Conservation (phyloP, 2,113 vertebrate species). For the Pygoscelis adeliae region DNA sequence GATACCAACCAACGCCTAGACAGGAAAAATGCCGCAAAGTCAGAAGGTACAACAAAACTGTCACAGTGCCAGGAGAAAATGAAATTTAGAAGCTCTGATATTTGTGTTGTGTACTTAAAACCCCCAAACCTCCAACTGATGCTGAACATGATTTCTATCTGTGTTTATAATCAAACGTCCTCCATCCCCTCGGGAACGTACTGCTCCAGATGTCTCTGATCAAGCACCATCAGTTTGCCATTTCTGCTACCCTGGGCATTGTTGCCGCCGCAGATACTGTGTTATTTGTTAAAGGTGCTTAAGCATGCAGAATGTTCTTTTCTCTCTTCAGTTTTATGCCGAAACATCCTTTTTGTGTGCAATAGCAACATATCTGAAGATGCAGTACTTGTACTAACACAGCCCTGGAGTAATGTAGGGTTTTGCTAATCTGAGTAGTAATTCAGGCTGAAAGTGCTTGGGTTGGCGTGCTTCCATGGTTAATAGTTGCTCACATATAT, state of each 20-base stretch:
- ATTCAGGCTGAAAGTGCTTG: not conserved
- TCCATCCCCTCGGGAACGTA: not conserved
- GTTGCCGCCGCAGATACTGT: not conserved
- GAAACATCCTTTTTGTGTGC: not conserved
- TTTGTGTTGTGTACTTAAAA: not conserved
- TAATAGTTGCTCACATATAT: fast-evolving
- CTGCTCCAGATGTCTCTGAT: not conserved
- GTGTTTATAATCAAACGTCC: not conserved
- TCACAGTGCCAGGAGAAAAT: not conserved
- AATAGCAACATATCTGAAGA: not conserved
- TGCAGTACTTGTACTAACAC: not conserved
- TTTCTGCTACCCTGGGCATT: not conserved
- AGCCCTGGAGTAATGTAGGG: not conserved
- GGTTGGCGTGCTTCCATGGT: not conserved
- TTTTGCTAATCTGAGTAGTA: not conserved
- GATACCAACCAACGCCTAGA: not conserved
- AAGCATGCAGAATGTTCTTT: not conserved
- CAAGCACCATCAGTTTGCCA: not conserved
- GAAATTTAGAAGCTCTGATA: not conserved
- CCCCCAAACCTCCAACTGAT: fast-evolving
- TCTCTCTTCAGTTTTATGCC: not conserved
- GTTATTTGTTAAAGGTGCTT: not conserved
- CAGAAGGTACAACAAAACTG: not conserved
- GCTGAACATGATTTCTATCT: not conserved
- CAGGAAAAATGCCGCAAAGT: not conserved